phyloP scores from a whole-genome alignment of 2,113 vertebrate genomes.

The Emberiza fucata region DNA sequence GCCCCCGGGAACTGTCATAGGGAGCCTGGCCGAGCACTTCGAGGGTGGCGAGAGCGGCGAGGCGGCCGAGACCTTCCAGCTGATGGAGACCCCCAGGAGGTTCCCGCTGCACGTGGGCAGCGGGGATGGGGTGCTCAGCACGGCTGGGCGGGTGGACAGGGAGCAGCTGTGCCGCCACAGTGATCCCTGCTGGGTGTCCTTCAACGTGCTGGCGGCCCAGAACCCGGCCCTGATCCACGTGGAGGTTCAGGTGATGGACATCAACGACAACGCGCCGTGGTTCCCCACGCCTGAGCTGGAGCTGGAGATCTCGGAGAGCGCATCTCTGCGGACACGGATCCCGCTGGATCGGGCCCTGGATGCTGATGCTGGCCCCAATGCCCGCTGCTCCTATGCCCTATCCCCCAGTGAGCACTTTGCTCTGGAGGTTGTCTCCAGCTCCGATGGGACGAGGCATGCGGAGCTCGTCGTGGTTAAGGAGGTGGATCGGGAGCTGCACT shows the following conservation, averaged over 20 bases:
- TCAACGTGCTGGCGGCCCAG: constrained; percentile 79
- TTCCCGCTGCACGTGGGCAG: constrained; percentile 78
- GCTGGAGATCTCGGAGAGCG: constrained; percentile 89
- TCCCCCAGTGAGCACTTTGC: constrained; percentile 85
- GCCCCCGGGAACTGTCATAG: constrained; percentile 79
- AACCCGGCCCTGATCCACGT: constrained; percentile 81
- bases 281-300: constrained; percentile 83
- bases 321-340: constrained; percentile 79
- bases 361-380: constrained; percentile 80
- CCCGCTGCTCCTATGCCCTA: constrained; percentile 80
- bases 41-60: constrained; percentile 66
- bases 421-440: constrained; percentile 78
- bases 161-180: constrained; percentile 84
- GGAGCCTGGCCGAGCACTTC: constrained; percentile 79
- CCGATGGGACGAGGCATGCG: constrained; percentile 77
- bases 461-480: constrained; percentile 87
- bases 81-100: constrained; percentile 77
- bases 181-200: constrained; percentile 83
- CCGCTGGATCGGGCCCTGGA: constrained; percentile 87
- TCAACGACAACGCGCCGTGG: constrained; percentile 86
- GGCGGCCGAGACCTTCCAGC: constrained; percentile 76
- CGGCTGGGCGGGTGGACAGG: constrained; percentile 80
- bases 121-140: constrained; percentile 79
- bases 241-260: constrained; percentile 83
- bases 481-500: constrained; percentile 85